These are phyloP conservation scores for Portunus trituberculatus DNA, from an alignment of 1,140 invertebrate species.

Conservation along the genomic window DNA sequence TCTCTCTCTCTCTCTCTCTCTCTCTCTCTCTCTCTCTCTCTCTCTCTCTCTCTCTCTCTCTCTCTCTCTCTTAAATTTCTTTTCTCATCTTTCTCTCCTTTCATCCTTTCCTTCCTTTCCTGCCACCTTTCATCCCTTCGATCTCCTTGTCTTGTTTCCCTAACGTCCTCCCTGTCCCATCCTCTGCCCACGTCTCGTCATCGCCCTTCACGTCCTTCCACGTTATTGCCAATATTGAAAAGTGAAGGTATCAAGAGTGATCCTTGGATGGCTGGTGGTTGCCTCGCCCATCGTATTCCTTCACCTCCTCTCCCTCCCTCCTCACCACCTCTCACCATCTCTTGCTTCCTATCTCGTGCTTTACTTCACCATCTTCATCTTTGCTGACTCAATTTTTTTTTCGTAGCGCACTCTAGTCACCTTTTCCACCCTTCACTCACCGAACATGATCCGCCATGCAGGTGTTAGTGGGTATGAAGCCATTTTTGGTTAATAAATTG, in stretches of 20 bases:
- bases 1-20: not conserved
- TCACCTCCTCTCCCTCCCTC: not conserved
- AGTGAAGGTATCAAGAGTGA: not conserved
- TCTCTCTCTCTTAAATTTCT: not conserved
- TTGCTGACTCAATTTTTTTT: not conserved
- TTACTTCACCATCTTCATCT: not conserved
- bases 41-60: not conserved
- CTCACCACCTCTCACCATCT: not conserved
- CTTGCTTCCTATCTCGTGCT: not conserved
- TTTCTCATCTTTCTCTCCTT: not conserved
- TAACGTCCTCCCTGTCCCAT: not conserved
- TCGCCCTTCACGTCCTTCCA: not conserved
- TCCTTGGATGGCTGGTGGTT: not conserved
- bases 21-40: not conserved
- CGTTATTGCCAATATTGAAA: constrained; percentile 23
- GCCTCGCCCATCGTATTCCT: not conserved
- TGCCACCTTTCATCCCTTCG: too few species aligned
- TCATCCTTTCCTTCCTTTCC: too few species aligned
- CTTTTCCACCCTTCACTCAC: too few species aligned
- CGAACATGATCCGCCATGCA: too few species aligned
- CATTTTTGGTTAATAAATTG: too few species aligned
- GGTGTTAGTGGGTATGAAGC: too few species aligned
- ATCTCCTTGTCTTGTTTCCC: too few species aligned
- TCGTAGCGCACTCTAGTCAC: too few species aligned
- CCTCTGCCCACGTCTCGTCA: not conserved